Percentiles rank a stretch among this genome's conserved stretches.
phyloP scores from a whole-genome alignment of 2,113 vertebrate genomes.

The Rhizomys pruinosus region DNA sequence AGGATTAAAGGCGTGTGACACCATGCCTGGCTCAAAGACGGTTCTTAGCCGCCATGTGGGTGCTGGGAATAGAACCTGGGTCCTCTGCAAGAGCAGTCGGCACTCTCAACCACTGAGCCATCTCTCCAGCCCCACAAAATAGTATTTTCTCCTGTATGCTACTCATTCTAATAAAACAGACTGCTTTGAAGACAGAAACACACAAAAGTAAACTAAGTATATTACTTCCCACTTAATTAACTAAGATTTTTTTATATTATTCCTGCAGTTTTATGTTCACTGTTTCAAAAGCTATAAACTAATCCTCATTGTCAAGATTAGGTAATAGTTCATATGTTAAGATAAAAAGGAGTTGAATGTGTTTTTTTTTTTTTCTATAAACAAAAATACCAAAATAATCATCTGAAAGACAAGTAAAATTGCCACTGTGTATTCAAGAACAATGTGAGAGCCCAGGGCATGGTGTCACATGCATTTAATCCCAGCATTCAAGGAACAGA shows the following conservation, averaged over 20 bases:
- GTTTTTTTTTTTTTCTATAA: too few relatives aligned
- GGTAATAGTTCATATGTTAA: slow-evolving; percentile 59
- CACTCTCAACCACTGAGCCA: too few relatives aligned
- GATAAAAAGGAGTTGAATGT: slow-evolving; percentile 48
- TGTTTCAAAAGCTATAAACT: slow-evolving; percentile 56
- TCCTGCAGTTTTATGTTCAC: slow-evolving; percentile 41
- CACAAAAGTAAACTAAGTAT: slow-evolving; percentile 49
- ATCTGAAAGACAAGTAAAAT: slow-evolving; percentile 52
- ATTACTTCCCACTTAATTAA: slow-evolving; percentile 47
- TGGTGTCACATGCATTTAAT: too few relatives aligned
- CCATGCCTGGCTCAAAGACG: too few relatives aligned
- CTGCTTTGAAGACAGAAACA: slow-evolving; percentile 62
- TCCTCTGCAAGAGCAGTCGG: too few relatives aligned
- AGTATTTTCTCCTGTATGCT: background rate
- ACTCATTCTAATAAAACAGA: slow-evolving; percentile 35
- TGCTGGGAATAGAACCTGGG: too few relatives aligned
- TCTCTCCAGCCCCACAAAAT: too few relatives aligned
- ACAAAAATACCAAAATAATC: slow-evolving; percentile 39
- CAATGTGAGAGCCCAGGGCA: background rate
- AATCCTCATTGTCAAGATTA: slow-evolving; percentile 21
- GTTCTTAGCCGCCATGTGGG: too few relatives aligned
- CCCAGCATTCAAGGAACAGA: too few relatives aligned
- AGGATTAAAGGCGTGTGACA: too few relatives aligned
- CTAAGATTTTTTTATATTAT: slow-evolving; percentile 52
- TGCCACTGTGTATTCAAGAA: slow-evolving; percentile 59